Evolutionary conservation across 2,113 vertebrate genomes (phyloP), one percentile per base, ranked within the genome.

Genomic region (Tonatia bakeri): DNA sequence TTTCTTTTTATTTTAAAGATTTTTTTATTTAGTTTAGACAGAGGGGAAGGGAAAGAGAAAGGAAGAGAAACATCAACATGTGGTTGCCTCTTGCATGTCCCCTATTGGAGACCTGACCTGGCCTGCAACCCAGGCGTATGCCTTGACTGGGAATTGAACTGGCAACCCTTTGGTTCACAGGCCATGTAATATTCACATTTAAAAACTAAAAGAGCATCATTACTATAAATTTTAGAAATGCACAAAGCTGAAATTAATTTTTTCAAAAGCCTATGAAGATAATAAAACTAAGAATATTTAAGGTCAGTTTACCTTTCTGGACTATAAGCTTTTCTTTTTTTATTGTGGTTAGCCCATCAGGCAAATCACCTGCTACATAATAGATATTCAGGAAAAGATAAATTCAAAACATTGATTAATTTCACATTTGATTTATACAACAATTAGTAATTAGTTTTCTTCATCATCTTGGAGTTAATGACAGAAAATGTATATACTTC

Each of bases 341-440:
- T 52, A 59, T 22, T 67, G 19, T 56, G 76, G 36, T 61, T 2
- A 56, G 77, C 8, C 47, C 33, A 5, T 72, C 33, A 90, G 77
- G 33, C 56, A 92, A 1, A 77, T 5, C 4, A 64, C 6, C 64
- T 45, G 7, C 22, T 24, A 82, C 14, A 85, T 1, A 86, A 20
- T 20, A 45, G 36, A 4, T 77, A 38, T 88, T 95, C 33, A 92
- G 92, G 65, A 96, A 94, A 85, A 5, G 10, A 9, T 77, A 8
- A 94, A 73, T 67, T 96, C n/a, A 82, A 90, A 81, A 90, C 10
- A 92, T 2, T 92, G n/a, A 72, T 85, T 88, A 61, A 86, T 73
- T 92, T 90, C 31, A 36, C 69, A 93, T 52, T 92, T 88, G 50
- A 86, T 47, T 95, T 87, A 56, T 22, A 81, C 1, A 5, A 82